Evolutionary conservation across 2,797 vertebrate genomes (phyloP), one percentile per base, ranked within the genome.

Genomic region (Sebastiscus albofasciatus): DNA sequence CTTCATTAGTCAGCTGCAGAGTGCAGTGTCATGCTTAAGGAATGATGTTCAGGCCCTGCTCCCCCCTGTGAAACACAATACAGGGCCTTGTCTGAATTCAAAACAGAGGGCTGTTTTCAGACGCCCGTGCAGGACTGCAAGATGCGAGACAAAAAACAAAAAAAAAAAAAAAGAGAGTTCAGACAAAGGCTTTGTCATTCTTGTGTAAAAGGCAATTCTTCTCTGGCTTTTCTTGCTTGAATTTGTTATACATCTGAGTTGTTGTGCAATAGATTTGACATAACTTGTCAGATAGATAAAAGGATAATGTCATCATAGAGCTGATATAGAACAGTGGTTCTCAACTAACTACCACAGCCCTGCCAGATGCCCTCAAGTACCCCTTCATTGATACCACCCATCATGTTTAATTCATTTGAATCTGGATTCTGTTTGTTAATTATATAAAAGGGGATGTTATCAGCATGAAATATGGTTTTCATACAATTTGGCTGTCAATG

Each of bases 1-100:
- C 90, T 93, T 91, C 92, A 95, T 95, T 94, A 94, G 90, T 91
- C 90, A 92, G 90, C 86, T 85, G 83, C 89, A 90, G 85, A 91
- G 89, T 80, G 87, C 89, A 81, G 89, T 91, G 91, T 94, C 92
- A 94, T 93, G 90, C 83, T 91, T 78, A 87, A 93, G 89, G 93
- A 95, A 95, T 93, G 93, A 84, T 83, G 84, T 75, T 84, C 75
- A 69, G 66, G 64, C 70, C 68, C 75, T 33, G 26, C 79, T 22
- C 33, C 56, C 71, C 59, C 75, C 75, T 9, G 27, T 69, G 36
- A 72, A 89, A 74, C 83, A 93, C 94, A 94, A 91, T 89, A 11
- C 81, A 67, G n/a, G 14, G 60, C 88, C 83, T 92, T 94, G 94
- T 95, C 68, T 87, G 77, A 74, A 82, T 84, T 70, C 70, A 72